Evolutionary conservation across 2,113 vertebrate genomes (phyloP), one percentile per base, ranked within the genome.

Genomic region (Pontoporia blainvillei): DNA sequence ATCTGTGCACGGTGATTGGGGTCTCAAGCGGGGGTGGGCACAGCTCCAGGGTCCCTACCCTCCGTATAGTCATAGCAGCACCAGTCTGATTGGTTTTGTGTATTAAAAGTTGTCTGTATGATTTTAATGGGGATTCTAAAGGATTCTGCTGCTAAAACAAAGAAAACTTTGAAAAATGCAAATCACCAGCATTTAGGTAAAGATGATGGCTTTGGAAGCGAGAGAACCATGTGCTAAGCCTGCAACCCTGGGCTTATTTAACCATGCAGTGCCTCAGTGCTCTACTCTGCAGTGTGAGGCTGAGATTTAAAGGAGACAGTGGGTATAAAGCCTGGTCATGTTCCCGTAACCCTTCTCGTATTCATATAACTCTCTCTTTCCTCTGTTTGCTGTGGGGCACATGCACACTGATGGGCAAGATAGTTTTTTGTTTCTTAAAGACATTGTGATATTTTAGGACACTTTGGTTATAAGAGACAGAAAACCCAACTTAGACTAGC

Each of bases 61-160:
- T 57, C 90, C 18, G 25, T 21, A 0, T 13, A 36, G 3, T 44
- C 39, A 0, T 15, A 25, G 8, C 36, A 39, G 41, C 67, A 14
- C 41, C 36, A 20, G 52, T 61, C 15, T 86, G 72, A 76, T 18
- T 52, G 29, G 6, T 71, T 44, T 75, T 61, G 5, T 83, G 31
- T 27, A 14, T 79, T 73, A 82, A 69, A 39, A 29, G 14, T n/a
- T 82, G 93, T 91, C 90, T 91, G 20, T 86, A 2, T 64, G 49
- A 78, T 62, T 73, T 62, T 14, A 39, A 1, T 18, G 8, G 57
- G 52, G 52, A 52, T 52, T 52, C 41, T 17, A 54, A 93, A 78
- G 34, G 41, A 25, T 84, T 88, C 83, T 94, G 39, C 57, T 94
- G n/a, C 36, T 79, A 12, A 67, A 41, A 6, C 64, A 84, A 62